Base-by-base conservation (phyloP, 2,888 invertebrate genomes). In the Leucania comma region DNA sequence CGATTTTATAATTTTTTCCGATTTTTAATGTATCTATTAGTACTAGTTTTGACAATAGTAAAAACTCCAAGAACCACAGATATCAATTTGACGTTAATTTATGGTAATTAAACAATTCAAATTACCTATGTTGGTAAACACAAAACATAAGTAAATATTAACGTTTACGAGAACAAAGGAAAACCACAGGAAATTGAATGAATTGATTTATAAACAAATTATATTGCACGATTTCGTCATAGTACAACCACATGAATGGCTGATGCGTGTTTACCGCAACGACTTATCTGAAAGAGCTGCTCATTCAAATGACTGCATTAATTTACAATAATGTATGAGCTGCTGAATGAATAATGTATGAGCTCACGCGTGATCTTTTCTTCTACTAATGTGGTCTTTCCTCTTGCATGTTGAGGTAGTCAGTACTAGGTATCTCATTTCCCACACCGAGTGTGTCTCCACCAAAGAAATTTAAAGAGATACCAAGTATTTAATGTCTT, bases 141-240 rank as follows among this genome's bases (percentile, higher is more conserved):
- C 32, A 46, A 26, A 26, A 20, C 10, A 10, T 2, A 53, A 3
- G 26, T 48, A 60, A 59, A 75, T 60, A 72, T 42, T 62, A 20
- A 53, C 14, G 22, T 20, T 46, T 58, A 54, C n/a, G 5, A 59
- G 53, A 78, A 78, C 73, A 78, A 54, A 72, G 76, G 62, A 63
- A 78, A 76, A 78, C 72, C 61, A 9, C 76, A 76, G n/a, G n/a
- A 59, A 14, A 62, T 0, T 35, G 32, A 59, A 78, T 66, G 42
- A 35, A 67, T 53, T 29, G 12, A 60, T 57, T 48, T 17, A 5
- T 24, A 42, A 14, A 24, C 42, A 35, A 48, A 50, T 29, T 35
- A 51, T 24, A 8, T 35, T 54, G n/a, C 48, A 20, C 56, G 32
- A 59, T 60, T 58, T 32, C 51, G 50, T 76, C 79, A 72, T 72